Conservation (phyloP, 2,888 invertebrate genomes). For the Sericinus montela region DNA sequence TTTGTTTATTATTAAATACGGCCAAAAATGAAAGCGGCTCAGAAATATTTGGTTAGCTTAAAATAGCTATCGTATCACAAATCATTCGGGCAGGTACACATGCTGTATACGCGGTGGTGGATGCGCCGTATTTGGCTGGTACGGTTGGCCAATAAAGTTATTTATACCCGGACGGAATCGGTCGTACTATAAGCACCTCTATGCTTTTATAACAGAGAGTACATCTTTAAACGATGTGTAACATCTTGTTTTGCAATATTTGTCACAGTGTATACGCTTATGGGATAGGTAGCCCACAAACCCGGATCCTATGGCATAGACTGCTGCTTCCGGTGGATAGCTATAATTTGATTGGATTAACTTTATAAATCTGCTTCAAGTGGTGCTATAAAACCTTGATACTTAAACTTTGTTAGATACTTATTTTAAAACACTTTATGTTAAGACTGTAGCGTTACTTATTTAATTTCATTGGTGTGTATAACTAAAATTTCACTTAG, state of each 20-base stretch:
- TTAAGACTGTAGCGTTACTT: no score
- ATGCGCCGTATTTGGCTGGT: slow-evolving; percentile 28
- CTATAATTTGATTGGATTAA: slow-evolving; percentile 23
- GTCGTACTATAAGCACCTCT: slow-evolving; percentile 14
- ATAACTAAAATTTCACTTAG: no score
- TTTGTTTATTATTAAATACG: slow-evolving; percentile 60
- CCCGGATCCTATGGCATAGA: slow-evolving; percentile 48
- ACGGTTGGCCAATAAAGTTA: slow-evolving; percentile 22
- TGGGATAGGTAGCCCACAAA: slow-evolving; percentile 49
- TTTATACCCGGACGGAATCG: slow-evolving; percentile 17
- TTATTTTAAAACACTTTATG: neutral
- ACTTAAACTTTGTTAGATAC: neutral
- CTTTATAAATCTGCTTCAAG: slow-evolving; percentile 15
- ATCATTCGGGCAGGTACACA: slow-evolving; percentile 58
- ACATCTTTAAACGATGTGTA: slow-evolving; percentile 11
- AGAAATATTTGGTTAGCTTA: slow-evolving; percentile 60
- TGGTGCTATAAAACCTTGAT: neutral
- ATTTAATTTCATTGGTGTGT: no score
- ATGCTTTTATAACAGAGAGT: neutral
- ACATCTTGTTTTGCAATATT: slow-evolving; percentile 15
- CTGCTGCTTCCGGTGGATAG: slow-evolving; percentile 41
- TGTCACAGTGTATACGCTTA: slow-evolving; percentile 29
- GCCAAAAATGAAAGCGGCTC: slow-evolving; percentile 63
- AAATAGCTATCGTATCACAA: slow-evolving; percentile 70
- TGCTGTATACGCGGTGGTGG: slow-evolving; percentile 21